Evolutionary conservation across 2,113 vertebrate species (phyloP).

Genomic region (Mastomys coucha): DNA sequence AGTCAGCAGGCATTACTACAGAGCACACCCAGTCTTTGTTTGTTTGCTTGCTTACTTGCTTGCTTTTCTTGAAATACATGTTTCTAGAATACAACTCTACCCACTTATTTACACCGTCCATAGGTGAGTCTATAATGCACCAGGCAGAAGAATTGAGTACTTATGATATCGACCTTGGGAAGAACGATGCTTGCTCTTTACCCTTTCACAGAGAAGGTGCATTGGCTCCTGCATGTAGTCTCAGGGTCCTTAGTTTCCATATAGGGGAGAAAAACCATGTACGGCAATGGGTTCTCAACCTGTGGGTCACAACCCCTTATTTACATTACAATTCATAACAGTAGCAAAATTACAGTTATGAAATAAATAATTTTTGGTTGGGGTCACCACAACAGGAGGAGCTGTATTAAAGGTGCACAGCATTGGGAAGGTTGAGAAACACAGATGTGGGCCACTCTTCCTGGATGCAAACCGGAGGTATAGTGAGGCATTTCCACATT

Average conservation of each 20-base stretch:
- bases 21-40: not conserved
- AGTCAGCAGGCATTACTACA: not conserved
- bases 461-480: not conserved
- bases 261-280: not conserved
- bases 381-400: not conserved
- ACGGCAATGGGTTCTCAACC: not conserved
- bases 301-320: not conserved
- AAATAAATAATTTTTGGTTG: not conserved
- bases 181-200: not conserved
- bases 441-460: not conserved
- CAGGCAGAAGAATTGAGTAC: not conserved
- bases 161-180: not conserved
- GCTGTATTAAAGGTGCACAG: not conserved
- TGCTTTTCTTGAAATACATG: not conserved
- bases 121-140: not conserved
- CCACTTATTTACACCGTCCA: not conserved
- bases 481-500: not conserved
- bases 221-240: not conserved
- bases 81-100: conserved; percentile 41
- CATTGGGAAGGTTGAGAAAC: not conserved
- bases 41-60: not conserved
- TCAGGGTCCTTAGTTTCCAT: not conserved
- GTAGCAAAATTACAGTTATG: not conserved
- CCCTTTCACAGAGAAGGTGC: not conserved
- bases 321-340: not conserved